Percentiles rank a stretch among this genome's conserved stretches.
Evolutionary conservation across 2,888 invertebrate species (phyloP).

Genomic region (Rhorus exstirpatorius): DNA sequence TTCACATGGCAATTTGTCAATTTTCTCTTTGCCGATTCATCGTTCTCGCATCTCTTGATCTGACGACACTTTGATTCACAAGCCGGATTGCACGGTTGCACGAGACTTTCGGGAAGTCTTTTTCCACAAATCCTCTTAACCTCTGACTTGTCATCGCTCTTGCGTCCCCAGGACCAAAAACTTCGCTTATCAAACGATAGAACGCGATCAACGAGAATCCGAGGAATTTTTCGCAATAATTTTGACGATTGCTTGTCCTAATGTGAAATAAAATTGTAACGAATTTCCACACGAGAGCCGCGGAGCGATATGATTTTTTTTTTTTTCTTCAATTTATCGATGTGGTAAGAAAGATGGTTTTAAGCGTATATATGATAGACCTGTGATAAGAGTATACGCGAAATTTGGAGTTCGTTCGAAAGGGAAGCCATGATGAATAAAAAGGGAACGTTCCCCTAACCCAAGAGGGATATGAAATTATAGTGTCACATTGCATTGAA

Average conservation of each 20-base stretch:
- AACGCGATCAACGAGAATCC: background rate
- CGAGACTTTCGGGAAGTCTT: conserved; percentile 51
- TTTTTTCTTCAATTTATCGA: no score
- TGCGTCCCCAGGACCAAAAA: conserved; percentile 61
- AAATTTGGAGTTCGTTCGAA: conserved; percentile 73
- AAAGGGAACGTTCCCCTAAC: background rate
- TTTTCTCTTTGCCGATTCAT: conserved; percentile 31
- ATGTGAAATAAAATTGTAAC: background rate
- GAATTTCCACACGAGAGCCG: no score
- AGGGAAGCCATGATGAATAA: conserved; percentile 71
- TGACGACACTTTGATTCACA: conserved; percentile 64
- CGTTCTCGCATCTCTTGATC: conserved; percentile 46
- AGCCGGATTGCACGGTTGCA: conserved; percentile 47
- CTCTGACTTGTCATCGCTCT: conserved; percentile 41
- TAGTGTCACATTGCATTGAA: conserved; percentile 21
- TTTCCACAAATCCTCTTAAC: conserved; percentile 47
- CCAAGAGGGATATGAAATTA: conserved; percentile 35
- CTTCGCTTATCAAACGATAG: conserved; percentile 40
- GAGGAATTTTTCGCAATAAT: conserved; percentile 28
- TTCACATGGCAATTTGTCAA: conserved; percentile 56
- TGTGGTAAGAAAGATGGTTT: background rate
- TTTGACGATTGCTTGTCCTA: conserved; percentile 27
- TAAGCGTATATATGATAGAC: conserved; percentile 6
- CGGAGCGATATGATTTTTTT: background rate
- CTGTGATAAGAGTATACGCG: conserved; percentile 64